Conservation (phyloP, 2,888 invertebrate genomes). For the Drosophila monieri region DNA sequence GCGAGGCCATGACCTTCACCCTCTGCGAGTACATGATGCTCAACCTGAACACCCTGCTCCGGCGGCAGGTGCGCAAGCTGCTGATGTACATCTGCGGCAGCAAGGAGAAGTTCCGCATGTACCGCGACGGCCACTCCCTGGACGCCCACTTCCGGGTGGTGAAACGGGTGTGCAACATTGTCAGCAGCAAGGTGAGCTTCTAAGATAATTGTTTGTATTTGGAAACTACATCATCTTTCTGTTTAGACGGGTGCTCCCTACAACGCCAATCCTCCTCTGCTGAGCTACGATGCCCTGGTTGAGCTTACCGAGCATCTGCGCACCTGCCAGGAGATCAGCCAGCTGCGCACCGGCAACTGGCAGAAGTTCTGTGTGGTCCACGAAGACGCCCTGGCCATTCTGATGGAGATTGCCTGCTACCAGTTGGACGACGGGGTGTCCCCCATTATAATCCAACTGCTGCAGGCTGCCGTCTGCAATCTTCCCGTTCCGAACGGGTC, state of each 20-base stretch:
- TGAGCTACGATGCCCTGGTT: conserved; percentile 95
- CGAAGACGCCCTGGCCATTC: conserved; percentile 90
- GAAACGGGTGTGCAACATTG: conserved; percentile 83
- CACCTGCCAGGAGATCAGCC: conserved; percentile 96
- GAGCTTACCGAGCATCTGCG: conserved; percentile 97
- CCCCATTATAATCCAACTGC: conserved; percentile 93
- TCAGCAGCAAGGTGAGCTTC: conserved; percentile 78
- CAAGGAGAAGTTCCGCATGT: conserved; percentile 96
- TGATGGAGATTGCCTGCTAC: conserved; percentile 92
- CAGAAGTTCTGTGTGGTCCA: conserved; percentile 93
- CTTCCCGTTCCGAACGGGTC: conserved; percentile 65
- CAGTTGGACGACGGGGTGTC: conserved; percentile 95
- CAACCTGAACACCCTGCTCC: conserved; percentile 87
- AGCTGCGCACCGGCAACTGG: conserved; percentile 97
- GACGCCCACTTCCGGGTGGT: conserved; percentile 93
- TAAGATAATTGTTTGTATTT: too few species aligned
- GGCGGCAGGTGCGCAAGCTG: conserved; percentile 96
- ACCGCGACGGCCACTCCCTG: conserved; percentile 96
- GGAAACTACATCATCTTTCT: too few species aligned
- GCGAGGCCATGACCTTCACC: conserved; percentile 86
- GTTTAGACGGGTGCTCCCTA: conserved; percentile 68
- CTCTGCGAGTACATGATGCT: conserved; percentile 98
- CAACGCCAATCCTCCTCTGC: conserved; percentile 83
- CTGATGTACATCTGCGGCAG: conserved; percentile 96
- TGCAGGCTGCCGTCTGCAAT: conserved; percentile 94